A percentile compares a stretch with the other conserved stretches of the same genome.
These are phyloP conservation scores for Euzophera pinguis DNA, from an alignment of 2,888 invertebrate genomes.

Conservation along the genomic window DNA sequence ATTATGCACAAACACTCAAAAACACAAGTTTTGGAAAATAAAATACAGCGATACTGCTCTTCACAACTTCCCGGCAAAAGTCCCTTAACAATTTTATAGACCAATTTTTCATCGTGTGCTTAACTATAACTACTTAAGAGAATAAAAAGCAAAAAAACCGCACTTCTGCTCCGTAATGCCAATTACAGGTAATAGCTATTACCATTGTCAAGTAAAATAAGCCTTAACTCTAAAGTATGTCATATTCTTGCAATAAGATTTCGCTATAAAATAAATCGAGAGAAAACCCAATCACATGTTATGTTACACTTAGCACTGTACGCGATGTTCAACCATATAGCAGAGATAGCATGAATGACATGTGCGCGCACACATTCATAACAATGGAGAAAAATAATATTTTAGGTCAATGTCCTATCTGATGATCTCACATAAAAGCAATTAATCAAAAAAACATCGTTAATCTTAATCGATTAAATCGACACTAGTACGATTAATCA, in stretches of 20 bases:
- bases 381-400: constrained; percentile 4
- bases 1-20: no score
- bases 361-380: not conserved
- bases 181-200: not conserved
- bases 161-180: no score
- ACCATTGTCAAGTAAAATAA: not conserved
- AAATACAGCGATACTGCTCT: no score
- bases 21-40: no score
- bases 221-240: not conserved
- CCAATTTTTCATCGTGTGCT: no score
- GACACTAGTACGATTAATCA: not conserved
- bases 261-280: constrained; percentile 3
- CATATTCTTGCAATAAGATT: not conserved
- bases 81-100: no score
- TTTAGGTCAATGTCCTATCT: constrained; percentile 7
- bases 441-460: not conserved
- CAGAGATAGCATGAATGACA: constrained; percentile 1
- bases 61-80: no score
- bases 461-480: constrained; percentile 14
- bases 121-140: no score
- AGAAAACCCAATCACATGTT: constrained; percentile 1
- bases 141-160: no score
- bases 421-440: constrained; percentile 1
- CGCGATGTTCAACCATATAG: constrained; percentile 5
- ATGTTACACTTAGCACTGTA: not conserved